Evolutionary conservation across 2,888 invertebrate species (phyloP), one percentile per base, ranked within the genome.

Genomic region (Zygogramma bicolorata): DNA sequence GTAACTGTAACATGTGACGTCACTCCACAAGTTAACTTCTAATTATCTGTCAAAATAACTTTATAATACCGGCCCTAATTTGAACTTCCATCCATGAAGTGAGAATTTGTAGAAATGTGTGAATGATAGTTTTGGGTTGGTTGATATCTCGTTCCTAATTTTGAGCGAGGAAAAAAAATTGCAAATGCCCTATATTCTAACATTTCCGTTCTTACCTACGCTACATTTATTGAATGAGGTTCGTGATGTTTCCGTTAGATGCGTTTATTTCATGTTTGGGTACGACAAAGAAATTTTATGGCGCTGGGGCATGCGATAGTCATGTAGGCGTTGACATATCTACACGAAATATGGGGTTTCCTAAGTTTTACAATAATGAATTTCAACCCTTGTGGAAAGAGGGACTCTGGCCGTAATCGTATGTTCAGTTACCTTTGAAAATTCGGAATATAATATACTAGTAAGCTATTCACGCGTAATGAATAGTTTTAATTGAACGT

Each of bases 271-370:
- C 83, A 85, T 81, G 80, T 83, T 84, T 84, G 82, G 83, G 82
- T 80, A 83, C 83, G 83, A 85, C 85, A 85, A 86, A 86, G 85
- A 84, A 84, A 85, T 84, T 82, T 85, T 86, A 86, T 84, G 85
- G 84, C 85, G 75, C 75, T 80, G 79, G 80, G 82, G 81, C 87
- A 87, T 86, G 87, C 87, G 82, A 86, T 80, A 82, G 79, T 83
- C 79, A 76, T 77, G 86, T 83, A 85, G 86, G 86, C 86, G 86
- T 84, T 84, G 86, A 86, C 86, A 85, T 83, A 81, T 83, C 83
- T 82, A 84, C 86, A 87, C 86, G 86, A 85, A 84, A 79, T 75
- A 77, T 78, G 79, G 79, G 71, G 71, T 75, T 77, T 77, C 68
- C 69, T 67, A 42, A 69, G 67, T 70, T 70, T 72, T 74, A 70